A percentile compares a stretch with the other conserved stretches of the same genome.
These are phyloP conservation scores for Bedellia somnulentella DNA, from an alignment of 2,888 invertebrate genomes.

Conservation along the genomic window DNA sequence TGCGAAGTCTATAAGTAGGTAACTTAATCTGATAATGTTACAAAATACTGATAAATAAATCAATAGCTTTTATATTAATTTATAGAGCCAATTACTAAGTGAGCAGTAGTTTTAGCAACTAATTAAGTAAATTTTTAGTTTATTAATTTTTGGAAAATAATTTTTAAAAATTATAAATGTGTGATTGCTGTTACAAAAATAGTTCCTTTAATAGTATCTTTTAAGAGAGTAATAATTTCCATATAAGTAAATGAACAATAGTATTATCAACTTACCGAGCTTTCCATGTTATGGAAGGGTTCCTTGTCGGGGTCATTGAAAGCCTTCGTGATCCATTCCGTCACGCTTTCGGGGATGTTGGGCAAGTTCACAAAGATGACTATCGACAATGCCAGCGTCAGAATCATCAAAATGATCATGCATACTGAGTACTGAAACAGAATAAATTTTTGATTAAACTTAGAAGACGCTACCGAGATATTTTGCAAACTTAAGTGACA, in stretches of 20 bases:
- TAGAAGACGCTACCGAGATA: not conserved
- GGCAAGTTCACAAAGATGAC: constrained; percentile 66
- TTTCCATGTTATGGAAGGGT: constrained; percentile 66
- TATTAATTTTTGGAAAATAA: too few relatives aligned
- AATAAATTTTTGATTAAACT: constrained; percentile 5
- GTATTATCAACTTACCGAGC: constrained; percentile 44
- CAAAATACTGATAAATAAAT: not conserved
- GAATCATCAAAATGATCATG: constrained; percentile 67
- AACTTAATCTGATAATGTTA: not conserved
- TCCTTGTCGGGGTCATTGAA: constrained; percentile 21
- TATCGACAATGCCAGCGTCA: constrained; percentile 68
- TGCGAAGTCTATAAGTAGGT: not conserved
- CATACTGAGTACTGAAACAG: constrained; percentile 68
- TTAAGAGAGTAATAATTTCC: too few relatives aligned
- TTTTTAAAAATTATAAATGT: too few relatives aligned
- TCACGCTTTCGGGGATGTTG: constrained; percentile 44
- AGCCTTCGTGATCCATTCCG: constrained; percentile 45
- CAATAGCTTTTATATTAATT: not conserved
- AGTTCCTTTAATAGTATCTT: too few relatives aligned
- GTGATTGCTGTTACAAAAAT: too few relatives aligned
- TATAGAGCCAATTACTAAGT: too few relatives aligned
- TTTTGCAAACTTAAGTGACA: not conserved
- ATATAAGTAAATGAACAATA: too few relatives aligned
- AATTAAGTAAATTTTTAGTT: too few relatives aligned
- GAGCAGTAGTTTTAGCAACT: too few relatives aligned